Evolutionary conservation across 1,140 invertebrate species (phyloP).

Genomic region (Harpegnathos saltator): DNA sequence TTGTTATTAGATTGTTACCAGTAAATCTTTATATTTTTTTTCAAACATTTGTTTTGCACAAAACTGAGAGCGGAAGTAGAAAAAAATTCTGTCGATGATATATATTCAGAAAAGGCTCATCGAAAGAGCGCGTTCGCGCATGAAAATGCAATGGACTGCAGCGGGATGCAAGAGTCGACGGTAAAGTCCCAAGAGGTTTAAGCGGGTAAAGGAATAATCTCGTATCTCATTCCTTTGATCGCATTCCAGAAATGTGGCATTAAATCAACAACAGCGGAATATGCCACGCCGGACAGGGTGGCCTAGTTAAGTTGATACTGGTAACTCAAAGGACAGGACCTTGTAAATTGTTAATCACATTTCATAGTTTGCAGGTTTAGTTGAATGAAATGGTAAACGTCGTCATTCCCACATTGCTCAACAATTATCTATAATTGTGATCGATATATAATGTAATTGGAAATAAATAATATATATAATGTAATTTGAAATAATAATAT

Average conservation of each 20-base stretch:
- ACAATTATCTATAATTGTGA: too few relatives aligned
- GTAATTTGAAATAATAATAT: background rate
- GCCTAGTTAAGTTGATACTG: conserved; percentile 39
- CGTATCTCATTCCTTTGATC: conserved; percentile 16
- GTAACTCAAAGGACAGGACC: background rate
- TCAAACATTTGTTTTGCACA: background rate
- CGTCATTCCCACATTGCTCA: background rate
- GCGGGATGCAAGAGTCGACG: background rate
- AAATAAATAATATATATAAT: background rate
- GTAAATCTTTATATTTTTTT: too few relatives aligned
- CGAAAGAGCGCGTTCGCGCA: background rate
- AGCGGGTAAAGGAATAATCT: conserved; percentile 7
- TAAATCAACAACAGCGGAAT: conserved; percentile 23
- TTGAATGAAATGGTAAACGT: background rate
- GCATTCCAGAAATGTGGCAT: conserved; percentile 40
- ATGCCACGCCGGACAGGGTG: background rate
- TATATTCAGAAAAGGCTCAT: background rate
- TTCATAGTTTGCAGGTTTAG: conserved; percentile 31
- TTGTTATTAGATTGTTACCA: background rate
- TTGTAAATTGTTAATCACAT: conserved; percentile 28
- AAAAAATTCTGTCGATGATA: background rate
- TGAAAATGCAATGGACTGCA: background rate
- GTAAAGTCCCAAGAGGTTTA: conserved; percentile 24
- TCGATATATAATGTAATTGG: background rate
- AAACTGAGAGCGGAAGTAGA: background rate